Evolutionary conservation across 2,888 invertebrate species (phyloP).

Genomic region (Laothoe populi): DNA sequence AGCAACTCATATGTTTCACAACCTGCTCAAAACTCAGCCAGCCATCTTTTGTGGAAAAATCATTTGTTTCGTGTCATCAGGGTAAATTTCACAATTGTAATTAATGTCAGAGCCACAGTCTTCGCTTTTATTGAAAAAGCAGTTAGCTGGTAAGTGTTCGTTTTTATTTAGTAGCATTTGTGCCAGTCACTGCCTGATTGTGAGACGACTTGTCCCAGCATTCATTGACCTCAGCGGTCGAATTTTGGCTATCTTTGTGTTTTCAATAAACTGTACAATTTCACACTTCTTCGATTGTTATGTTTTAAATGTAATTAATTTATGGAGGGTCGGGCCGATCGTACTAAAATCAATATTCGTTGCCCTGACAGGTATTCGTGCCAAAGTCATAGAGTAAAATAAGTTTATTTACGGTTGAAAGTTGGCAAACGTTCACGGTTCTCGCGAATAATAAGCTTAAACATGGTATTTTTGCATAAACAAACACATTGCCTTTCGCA

Average conservation of each 20-base stretch:
- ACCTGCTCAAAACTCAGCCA: conserved; percentile 85
- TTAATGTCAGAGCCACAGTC: conserved; percentile 98
- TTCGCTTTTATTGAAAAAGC: conserved; percentile 97
- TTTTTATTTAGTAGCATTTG: conserved; percentile 48
- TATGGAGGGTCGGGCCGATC: conserved; percentile 37
- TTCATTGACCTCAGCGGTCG: conserved; percentile 82
- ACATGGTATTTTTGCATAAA: conserved; percentile 26
- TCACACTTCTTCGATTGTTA: conserved; percentile 35
- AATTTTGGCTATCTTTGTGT: conserved; percentile 70
- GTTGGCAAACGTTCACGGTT: conserved; percentile 58
- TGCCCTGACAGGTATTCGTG: conserved; percentile 69
- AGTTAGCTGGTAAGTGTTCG: conserved; percentile 93
- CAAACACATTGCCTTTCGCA: neutral
- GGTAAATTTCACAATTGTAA: conserved; percentile 91
- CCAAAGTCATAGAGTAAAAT: conserved; percentile 58
- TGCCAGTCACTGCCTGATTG: conserved; percentile 60
- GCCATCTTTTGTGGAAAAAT: conserved; percentile 90
- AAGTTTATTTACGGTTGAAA: conserved; percentile 56
- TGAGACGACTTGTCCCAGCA: conserved; percentile 69
- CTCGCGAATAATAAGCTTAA: conserved; percentile 36
- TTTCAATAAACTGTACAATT: conserved; percentile 41
- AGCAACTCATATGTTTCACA: conserved; percentile 83
- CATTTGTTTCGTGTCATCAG: conserved; percentile 89
- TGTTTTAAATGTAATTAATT: conserved; percentile 39
- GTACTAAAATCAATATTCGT: conserved; percentile 76